Base-by-base conservation (phyloP, 2,113 vertebrate genomes). In the Xenopus laevis region DNA sequence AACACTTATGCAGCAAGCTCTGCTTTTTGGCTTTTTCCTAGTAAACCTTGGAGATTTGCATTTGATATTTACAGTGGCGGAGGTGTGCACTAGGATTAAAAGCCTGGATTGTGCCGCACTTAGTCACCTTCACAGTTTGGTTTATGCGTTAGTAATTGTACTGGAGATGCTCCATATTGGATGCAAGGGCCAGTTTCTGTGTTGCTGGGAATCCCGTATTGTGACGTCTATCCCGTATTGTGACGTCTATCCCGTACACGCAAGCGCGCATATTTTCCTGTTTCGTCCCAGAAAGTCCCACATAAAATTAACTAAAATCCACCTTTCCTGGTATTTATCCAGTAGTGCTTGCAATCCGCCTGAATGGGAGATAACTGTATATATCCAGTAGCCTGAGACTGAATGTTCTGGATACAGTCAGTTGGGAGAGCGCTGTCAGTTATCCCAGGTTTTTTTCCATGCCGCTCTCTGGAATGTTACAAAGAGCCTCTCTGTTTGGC, bases 151-250 rank as follows among this genome's bases (percentile, higher is more conserved):
- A 10, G 3, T 27, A 50, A 21, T 23, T 3, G n/a, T 27, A 46
- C n/a, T 33, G 13, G 13, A 77, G 72, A 8, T 0, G 44, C 33
- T 40, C 33, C 33, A 40, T 40, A 40, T 68, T 4, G 58, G 17
- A n/a, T 16, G 16, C 17, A 0, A 79, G 13, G 57, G 65, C 27
- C 44, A 15, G 53, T 55, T 50, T 50, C 47, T 50, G 47, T 64
- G 74, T 65, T 74, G 65, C 63, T 68, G 78, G 69, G 78, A 65
- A 58, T 45, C n/a, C 13, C 52, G 6, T 27, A 16, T 50, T 58
- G 23, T 65, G 50, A 65, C 62, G 33, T 58, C 50, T 45, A 62
- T 13, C 15, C 46, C 10, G 7, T 55, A 23, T 50, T n/a, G n/a
- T n/a, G n/a, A n/a, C n/a, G n/a, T n/a, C n/a, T n/a, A 62, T 13